Evolutionary conservation across 2,113 vertebrate species (phyloP).

Genomic region (Tinamus guttatus): DNA sequence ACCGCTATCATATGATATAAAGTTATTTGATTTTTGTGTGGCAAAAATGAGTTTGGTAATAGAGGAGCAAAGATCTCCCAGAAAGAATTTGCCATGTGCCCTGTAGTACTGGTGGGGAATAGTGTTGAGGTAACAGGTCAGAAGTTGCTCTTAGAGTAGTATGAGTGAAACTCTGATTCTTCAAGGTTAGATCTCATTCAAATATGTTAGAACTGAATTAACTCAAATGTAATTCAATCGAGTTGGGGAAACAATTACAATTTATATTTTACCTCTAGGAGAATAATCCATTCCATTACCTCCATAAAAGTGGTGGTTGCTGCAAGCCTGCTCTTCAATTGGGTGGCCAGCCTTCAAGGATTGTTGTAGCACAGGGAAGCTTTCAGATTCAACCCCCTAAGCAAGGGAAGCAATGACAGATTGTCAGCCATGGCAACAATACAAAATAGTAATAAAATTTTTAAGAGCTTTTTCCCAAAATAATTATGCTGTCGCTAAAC

Average conservation of each 20-base stretch:
- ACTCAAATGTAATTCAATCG: neutral
- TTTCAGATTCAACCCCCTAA: conserved; percentile 89
- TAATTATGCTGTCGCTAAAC: neutral
- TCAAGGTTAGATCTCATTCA: neutral
- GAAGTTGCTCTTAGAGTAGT: neutral
- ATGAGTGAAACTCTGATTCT: neutral
- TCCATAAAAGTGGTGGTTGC: conserved; percentile 85
- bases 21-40: neutral
- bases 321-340: conserved; percentile 75
- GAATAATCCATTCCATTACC: conserved; percentile 69
- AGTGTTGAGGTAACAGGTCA: neutral
- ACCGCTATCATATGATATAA: neutral
- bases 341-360: conserved; percentile 83
- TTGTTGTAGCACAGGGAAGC: conserved; percentile 83
- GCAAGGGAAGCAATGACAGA: neutral
- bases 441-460: neutral
- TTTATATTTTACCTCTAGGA: neutral
- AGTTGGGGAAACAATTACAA: neutral
- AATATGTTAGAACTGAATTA: neutral
- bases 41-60: neutral
- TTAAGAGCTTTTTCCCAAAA: neutral
- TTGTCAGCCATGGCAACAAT: neutral
- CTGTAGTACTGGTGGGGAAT: neutral
- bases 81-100: neutral
- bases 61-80: neutral